Conservation (phyloP, 2,113 vertebrate species). For the Geothlypis trichas region DNA sequence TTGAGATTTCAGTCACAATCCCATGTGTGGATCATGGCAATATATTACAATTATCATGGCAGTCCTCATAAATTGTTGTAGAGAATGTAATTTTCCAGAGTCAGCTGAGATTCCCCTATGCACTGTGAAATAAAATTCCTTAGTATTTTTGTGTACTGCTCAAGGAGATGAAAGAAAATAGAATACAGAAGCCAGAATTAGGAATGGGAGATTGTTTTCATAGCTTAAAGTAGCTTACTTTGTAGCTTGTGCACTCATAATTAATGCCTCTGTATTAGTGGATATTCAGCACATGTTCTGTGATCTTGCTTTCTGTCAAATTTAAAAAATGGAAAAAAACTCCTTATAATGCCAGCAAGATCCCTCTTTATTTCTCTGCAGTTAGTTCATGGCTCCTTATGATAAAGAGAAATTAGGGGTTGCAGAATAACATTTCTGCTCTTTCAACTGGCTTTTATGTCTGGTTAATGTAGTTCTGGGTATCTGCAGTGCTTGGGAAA, state of each 20-base stretch:
- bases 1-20: not conserved
- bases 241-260: not conserved
- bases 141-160: not conserved
- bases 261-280: not conserved
- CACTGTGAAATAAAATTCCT: not conserved
- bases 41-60: not conserved
- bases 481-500: not conserved
- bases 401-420: not conserved
- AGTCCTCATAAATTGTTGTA: not conserved
- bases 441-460: not conserved
- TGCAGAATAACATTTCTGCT: not conserved
- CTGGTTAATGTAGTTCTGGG: not conserved
- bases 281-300: not conserved
- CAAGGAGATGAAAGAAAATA: not conserved
- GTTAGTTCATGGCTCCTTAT: not conserved
- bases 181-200: not conserved
- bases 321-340: not conserved
- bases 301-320: not conserved
- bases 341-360: not conserved
- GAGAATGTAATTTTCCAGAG: not conserved
- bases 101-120: not conserved
- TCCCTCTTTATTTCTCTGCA: not conserved
- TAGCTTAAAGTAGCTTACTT: not conserved
- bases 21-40: not conserved
- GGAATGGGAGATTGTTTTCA: not conserved